These are phyloP conservation scores for Grantiella picta DNA, from an alignment of 2,113 vertebrate genomes.

Conservation along the genomic window DNA sequence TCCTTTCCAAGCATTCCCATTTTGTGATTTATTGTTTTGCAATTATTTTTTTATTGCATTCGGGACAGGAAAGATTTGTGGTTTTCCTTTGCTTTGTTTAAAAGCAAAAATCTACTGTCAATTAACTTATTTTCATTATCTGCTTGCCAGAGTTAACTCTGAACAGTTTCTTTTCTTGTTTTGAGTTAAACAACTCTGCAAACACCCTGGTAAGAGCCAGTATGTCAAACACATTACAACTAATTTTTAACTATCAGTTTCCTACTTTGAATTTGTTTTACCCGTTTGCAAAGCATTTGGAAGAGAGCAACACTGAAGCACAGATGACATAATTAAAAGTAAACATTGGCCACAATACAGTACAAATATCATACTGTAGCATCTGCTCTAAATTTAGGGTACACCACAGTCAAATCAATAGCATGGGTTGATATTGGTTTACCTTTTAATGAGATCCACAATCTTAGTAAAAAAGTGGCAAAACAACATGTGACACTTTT, in stretches of 20 bases:
- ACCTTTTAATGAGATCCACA: conserved; percentile 18
- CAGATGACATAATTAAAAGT: background rate
- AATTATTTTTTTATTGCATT: background rate
- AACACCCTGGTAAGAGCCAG: background rate
- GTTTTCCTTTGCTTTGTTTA: background rate
- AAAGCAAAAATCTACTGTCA: background rate
- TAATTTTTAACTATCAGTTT: background rate
- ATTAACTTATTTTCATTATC: background rate
- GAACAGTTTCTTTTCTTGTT: background rate
- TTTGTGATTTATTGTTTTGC: background rate
- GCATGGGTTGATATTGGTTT: conserved; percentile 4
- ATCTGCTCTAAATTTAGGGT: conserved; percentile 8
- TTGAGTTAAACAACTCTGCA: background rate
- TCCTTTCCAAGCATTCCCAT: background rate
- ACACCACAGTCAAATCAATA: background rate
- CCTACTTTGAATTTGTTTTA: background rate
- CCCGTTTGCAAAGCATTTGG: background rate
- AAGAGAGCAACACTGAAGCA: background rate
- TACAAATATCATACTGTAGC: conserved; percentile 9
- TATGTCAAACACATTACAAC: background rate
- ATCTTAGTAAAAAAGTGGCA: background rate
- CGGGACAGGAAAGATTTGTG: background rate
- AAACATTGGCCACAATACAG: conserved; percentile 19
- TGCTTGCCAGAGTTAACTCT: background rate
- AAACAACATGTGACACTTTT: background rate